phyloP scores from a whole-genome alignment of 2,113 vertebrate genomes.

The Rhizomys pruinosus region DNA sequence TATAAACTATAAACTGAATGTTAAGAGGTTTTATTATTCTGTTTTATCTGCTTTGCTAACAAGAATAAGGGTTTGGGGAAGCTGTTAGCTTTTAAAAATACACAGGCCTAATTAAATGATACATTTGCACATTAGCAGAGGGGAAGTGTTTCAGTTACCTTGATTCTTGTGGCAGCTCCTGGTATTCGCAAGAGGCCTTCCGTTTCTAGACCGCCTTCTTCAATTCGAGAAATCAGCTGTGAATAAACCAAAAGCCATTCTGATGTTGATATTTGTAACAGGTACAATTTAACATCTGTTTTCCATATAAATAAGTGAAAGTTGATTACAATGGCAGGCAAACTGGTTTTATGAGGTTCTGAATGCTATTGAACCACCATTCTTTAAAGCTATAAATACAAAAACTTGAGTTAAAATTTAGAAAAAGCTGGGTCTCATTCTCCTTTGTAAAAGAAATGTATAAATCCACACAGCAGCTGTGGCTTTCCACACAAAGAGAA shows the following conservation, averaged over 20 bases:
- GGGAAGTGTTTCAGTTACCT: conserved; percentile 91
- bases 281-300: conserved; percentile 42
- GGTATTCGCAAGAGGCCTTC: conserved; percentile 97
- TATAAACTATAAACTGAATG: background rate
- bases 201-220: conserved; percentile 93
- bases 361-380: background rate
- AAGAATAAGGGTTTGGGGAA: background rate
- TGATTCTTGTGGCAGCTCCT: conserved; percentile 92
- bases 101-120: background rate
- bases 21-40: background rate
- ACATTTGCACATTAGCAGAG: background rate
- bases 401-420: conserved; percentile 42
- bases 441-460: conserved; percentile 45
- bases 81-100: conserved; percentile 34
- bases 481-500: conserved; percentile 7
- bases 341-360: background rate
- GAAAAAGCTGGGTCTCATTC: conserved; percentile 19
- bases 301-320: conserved; percentile 56
- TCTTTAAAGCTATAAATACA: conserved; percentile 17
- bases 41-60: background rate
- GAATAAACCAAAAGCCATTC: conserved; percentile 75
- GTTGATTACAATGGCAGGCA: background rate
- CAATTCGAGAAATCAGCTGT: conserved; percentile 94
- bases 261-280: conserved; percentile 42
- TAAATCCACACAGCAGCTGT: conserved; percentile 59